These are phyloP conservation scores for Vespertilio murinus DNA, from an alignment of 2,797 vertebrate species.

Conservation along the genomic window DNA sequence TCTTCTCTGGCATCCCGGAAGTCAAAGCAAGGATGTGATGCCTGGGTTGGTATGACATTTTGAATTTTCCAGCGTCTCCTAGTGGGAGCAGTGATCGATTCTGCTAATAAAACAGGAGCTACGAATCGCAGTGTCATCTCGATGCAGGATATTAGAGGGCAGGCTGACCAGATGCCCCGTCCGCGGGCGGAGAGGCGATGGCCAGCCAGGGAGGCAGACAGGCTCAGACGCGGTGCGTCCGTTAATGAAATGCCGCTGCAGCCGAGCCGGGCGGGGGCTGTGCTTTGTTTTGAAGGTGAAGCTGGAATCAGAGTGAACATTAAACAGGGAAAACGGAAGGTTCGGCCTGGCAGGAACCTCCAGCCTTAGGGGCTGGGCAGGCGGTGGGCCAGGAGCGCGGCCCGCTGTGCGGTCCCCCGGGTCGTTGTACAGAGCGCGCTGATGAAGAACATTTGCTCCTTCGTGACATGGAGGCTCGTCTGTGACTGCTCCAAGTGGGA, in stretches of 20 bases:
- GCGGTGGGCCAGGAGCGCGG: slow-evolving; percentile 93
- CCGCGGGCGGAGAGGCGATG: slow-evolving; percentile 93
- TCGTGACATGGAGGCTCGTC: neutral
- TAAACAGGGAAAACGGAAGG: slow-evolving; percentile 93
- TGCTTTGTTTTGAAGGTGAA: slow-evolving; percentile 93
- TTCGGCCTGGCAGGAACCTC: slow-evolving; percentile 92
- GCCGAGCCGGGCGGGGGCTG: slow-evolving; percentile 90
- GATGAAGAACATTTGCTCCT: slow-evolving; percentile 68
- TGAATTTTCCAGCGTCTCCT: slow-evolving; percentile 93
- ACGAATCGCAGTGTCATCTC: slow-evolving; percentile 93
- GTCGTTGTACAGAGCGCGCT: neutral
- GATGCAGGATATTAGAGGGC: slow-evolving; percentile 92
- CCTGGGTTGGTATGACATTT: slow-evolving; percentile 92
- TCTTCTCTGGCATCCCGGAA: neutral
- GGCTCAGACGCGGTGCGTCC: slow-evolving; percentile 91
- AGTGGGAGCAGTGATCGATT: slow-evolving; percentile 92
- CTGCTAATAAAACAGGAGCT: slow-evolving; percentile 91
- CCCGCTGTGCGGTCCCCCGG: slow-evolving; percentile 86
- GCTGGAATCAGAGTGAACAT: slow-evolving; percentile 92
- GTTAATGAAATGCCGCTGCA: slow-evolving; percentile 91
- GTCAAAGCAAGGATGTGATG: slow-evolving; percentile 87
- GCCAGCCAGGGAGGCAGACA: slow-evolving; percentile 91
- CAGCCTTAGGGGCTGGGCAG: slow-evolving; percentile 90
- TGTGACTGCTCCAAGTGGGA: neutral
- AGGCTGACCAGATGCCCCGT: slow-evolving; percentile 91